Base-by-base conservation (phyloP, 2,888 invertebrate genomes). In the Balanococcus diminutus region DNA sequence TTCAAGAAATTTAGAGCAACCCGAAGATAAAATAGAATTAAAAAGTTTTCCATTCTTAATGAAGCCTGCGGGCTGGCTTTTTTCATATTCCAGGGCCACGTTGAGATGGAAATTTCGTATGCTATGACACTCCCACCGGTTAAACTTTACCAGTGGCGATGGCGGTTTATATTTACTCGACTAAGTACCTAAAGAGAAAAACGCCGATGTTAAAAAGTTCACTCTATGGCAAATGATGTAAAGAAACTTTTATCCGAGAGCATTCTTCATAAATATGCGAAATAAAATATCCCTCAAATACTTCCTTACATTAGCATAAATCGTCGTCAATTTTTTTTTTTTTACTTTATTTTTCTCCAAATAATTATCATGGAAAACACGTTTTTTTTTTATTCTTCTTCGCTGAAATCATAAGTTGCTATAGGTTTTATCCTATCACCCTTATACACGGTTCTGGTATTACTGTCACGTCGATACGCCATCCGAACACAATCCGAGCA, bases 41-140 rank as follows among this genome's bases (percentile, higher is more conserved):
- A 19, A 56, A 72, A 72, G 72, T 72, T 72, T 72, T 72, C n/a
- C 75, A 31, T 32, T 79, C 75, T 79, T 79, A 79, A 79, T 79
- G 75, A 79, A 79, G 36, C 75, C 36, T 36, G 36, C 36, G 75
- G 75, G n/a, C 19, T 14, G 1, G 19, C 11, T 19, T 79, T 36
- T 79, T 79, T 79, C 36, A 36, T 36, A 79, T 79, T 79, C 75
- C 36, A 19, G 36, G 75, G 28, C 75, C 19, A 36, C 25, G 11
- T n/a, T 19, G 1, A 5, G 32, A 25, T 5, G 28, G 9, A 36
- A 19, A 36, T 79, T 79, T 79, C 75, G 75, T 79, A 79, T 79
- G 75, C 75, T 32, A 32, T n/a, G 75, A 32, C 36, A 79, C 75
- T 36, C 32, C 75, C 75, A 79, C 32, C 36, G 75, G 75, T 79